phyloP scores from a whole-genome alignment of 92 coral and sea anemone genomes.

The Epizoanthus fatuus region DNA sequence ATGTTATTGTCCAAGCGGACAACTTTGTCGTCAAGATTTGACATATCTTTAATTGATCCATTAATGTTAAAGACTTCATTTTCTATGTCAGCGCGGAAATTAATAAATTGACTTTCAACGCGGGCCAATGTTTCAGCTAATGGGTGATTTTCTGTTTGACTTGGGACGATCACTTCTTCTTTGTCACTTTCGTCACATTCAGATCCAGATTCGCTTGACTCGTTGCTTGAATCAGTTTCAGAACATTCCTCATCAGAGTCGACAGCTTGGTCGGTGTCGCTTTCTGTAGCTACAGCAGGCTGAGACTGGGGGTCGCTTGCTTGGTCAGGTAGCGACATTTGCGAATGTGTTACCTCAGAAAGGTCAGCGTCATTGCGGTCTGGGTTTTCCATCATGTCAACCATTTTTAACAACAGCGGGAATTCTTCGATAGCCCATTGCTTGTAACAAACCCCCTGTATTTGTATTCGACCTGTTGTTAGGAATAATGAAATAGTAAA shows the following conservation, averaged over 20 bases:
- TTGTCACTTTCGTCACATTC: conserved; percentile 6
- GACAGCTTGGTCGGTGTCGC: not conserved
- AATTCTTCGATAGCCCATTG: conserved; percentile 42
- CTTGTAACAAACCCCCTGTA: conserved; percentile 37
- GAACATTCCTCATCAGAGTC: conserved; percentile 4
- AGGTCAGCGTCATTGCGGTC: conserved; percentile 8
- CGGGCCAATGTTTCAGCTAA: not conserved
- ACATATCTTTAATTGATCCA: not conserved
- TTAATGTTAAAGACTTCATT: conserved; percentile 7
- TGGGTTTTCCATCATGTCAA: conserved; percentile 11
- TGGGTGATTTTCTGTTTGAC: not conserved
- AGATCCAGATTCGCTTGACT: conserved; percentile 19
- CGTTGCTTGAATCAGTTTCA: conserved; percentile 13
- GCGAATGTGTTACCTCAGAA: not conserved
- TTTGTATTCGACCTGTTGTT: conserved; percentile 17
- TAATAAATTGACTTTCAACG: not conserved
- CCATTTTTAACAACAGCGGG: conserved; percentile 38
- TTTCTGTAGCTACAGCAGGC: not conserved
- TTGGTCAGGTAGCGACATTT: not conserved
- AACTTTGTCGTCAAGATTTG: conserved; percentile 17
- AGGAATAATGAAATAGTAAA: conserved; percentile 41
- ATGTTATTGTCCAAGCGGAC: conserved; percentile 42
- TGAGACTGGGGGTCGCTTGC: not conserved
- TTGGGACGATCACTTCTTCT: not conserved
- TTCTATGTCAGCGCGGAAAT: conserved; percentile 7